Base-by-base conservation (phyloP, 2,888 invertebrate species). In the Dyspetes luteomarginatus region DNA sequence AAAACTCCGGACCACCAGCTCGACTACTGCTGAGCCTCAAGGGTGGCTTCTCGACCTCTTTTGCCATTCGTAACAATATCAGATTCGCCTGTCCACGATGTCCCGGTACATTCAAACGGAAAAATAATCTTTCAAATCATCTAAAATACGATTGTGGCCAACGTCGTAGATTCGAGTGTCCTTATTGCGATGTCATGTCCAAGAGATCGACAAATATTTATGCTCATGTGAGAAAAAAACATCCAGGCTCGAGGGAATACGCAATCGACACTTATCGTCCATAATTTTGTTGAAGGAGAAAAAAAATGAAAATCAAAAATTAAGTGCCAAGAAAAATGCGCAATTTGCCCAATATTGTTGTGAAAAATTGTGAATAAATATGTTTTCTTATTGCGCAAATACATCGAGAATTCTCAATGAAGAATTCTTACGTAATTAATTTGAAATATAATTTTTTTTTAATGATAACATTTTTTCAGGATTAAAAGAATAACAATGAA, bases 171-270 rank as follows among this genome's bases (percentile, higher is more conserved):
- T 87, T 86, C 68, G 65, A 78, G 15, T 89, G 89, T 79, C 84
- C 85, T 9, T 84, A 84, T 64, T 88, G 79, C 50, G 43, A 50
- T 17, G 45, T 45, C n/a, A 55, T 67, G 15, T 62, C 78, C 1
- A 76, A 76, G 43, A 58, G 72, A 30, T 26, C 71, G n/a, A 94
- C 95, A 91, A 95, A 95, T 92, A 95, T 96, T 86, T 95, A 94
- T 90, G 94, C 95, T 88, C 96, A 96, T 91, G 94, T 95, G 86
- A 94, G 94, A 89, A 94, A 94, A 86, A 95, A 94, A 86, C 94
- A 87, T n/a, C 9, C 3, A 36, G 86, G 83, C 2, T 68, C 22
- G 17, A 50, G 43, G 62, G 71, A 71, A 9, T 80, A 71, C 19
- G 58, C 71, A 4, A 36, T 75, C 41, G 75, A 75, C 24, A 67